Base-by-base conservation (phyloP, 1,140 invertebrate genomes). In the Heliconius himera region DNA sequence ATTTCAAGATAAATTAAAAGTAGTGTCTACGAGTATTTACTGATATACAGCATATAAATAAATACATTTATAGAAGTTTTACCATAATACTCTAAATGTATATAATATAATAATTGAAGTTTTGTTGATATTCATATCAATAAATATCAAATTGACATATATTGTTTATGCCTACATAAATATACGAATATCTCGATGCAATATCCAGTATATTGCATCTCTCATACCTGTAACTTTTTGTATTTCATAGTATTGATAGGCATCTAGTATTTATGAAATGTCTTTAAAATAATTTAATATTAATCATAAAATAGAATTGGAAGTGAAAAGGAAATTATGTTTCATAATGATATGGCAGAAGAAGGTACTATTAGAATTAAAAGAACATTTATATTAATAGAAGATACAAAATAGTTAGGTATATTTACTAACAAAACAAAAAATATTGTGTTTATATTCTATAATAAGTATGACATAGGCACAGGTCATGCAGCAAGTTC, bases 401-500 rank as follows among this genome's bases (percentile, higher is more conserved):
- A 46, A 16, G 13, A 46, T 46, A 13, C 41, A 1, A 36, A 36
- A 36, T 36, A 36, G 33, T 6, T n/a, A n/a, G n/a, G n/a, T 36
- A 36, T 36, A 36, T 36, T 36, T 36, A 46, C n/a, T 56, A 22
- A 56, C 11, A 29, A 29, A 66, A 29, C 26, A 66, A 36, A 36
- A 8, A 66, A 13, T 13, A 26, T 66, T 66, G 3, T 3, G 22
- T 29, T 29, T 29, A 3, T 26, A 66, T 26, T 66, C n/a, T 36
- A 72, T 60, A 56, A 74, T 70, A 74, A 79, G 66, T 70, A 51
- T 51, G 13, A 74, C 73, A 66, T 9, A 70, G 41, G 18, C 22
- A 46, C 72, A 38, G 56, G 77, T 73, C 73, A 74, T 75, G 56
- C 74, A 75, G 74, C 73, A 46, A 73, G 70, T 72, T 70, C 33